Evolutionary conservation across 2,113 vertebrate species (phyloP).

Genomic region (Macquaria australasica): DNA sequence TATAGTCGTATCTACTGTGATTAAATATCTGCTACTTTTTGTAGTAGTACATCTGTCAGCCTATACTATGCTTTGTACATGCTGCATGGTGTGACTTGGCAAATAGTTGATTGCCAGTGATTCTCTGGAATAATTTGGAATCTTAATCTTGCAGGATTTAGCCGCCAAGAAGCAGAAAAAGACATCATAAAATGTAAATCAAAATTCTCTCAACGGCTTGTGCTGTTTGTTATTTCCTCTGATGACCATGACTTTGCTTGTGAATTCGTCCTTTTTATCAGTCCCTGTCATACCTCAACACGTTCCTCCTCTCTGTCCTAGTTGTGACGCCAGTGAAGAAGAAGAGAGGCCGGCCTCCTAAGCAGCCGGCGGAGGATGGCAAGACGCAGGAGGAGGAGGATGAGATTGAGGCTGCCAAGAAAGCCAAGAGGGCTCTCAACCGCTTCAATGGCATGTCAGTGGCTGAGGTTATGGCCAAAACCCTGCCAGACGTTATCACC

Average conservation of each 20-base stretch:
- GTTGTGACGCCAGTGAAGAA: slow-evolving; percentile 86
- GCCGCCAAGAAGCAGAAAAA: not conserved
- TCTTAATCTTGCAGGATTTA: not conserved
- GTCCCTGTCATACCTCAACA: not conserved
- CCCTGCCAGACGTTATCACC: slow-evolving; percentile 95
- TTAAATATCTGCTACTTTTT: not conserved
- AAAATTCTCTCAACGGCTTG: not conserved
- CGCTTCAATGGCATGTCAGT: slow-evolving; percentile 96
- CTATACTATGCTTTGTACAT: no score
- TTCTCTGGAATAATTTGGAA: not conserved
- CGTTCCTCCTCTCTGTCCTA: slow-evolving; percentile 9
- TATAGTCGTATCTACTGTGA: not conserved
- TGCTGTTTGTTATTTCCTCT: not conserved
- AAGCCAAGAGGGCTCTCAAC: slow-evolving; percentile 93
- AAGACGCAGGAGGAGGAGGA: slow-evolving; percentile 89
- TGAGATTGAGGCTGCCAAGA: slow-evolving; percentile 87
- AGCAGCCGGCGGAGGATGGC: slow-evolving; percentile 84
- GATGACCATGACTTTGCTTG: not conserved
- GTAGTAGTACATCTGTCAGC: not conserved
- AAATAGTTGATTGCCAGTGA: not conserved
- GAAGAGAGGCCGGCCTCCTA: slow-evolving; percentile 89
- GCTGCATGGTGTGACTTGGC: not conserved
- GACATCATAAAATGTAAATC: not conserved
- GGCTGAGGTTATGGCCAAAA: slow-evolving; percentile 95
- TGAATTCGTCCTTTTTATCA: not conserved